A percentile compares a stretch with the other conserved stretches of the same genome.
phyloP scores from a whole-genome alignment of 2,888 invertebrate species.

The Chironomus tentans region DNA sequence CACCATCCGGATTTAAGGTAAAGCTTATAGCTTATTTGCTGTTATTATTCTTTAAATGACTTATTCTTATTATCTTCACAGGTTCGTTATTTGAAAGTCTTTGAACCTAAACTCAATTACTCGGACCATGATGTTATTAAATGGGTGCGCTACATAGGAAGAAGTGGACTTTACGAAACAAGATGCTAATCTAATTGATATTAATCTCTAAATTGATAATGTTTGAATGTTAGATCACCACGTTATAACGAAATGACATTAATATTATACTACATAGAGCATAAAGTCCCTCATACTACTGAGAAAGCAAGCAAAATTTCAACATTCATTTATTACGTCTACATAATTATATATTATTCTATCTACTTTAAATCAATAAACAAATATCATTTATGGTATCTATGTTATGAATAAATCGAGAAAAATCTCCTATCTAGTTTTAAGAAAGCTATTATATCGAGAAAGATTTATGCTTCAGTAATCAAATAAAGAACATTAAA shows the following conservation, averaged over 20 bases:
- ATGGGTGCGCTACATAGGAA: slow-evolving; percentile 99
- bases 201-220: not conserved
- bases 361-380: not conserved
- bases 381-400: not conserved
- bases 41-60: not conserved
- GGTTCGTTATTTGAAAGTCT: slow-evolving; percentile 98
- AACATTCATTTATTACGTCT: not conserved
- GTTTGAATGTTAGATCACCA: not conserved
- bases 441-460: not conserved
- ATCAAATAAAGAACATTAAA: not conserved
- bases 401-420: not conserved
- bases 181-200: slow-evolving; percentile 61
- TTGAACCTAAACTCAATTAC: slow-evolving; percentile 98
- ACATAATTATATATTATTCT: not conserved
- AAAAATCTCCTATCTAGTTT: not conserved
- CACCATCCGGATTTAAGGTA: slow-evolving; percentile 95
- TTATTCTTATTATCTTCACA: slow-evolving; percentile 31
- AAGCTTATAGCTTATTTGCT: not conserved
- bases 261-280: not conserved
- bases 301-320: not conserved
- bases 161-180: slow-evolving; percentile 98
- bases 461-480: not conserved
- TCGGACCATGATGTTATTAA: slow-evolving; percentile 99
- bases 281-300: not conserved
- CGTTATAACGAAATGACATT: not conserved